phyloP scores from a whole-genome alignment of 2,113 vertebrate species.

The Todiramphus saurophagus region DNA sequence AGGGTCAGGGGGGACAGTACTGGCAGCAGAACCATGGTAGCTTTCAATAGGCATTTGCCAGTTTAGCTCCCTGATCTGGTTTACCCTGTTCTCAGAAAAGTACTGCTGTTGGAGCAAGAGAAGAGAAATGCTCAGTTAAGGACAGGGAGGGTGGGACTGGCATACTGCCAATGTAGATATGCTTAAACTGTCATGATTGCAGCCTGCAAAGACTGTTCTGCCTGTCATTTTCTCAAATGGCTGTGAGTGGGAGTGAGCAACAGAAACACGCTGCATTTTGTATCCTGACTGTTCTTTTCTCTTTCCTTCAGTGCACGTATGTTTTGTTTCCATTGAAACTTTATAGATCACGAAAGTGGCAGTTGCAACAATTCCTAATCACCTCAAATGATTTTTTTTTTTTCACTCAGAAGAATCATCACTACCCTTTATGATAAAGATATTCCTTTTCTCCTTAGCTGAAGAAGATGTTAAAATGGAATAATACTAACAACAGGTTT shows the following conservation, averaged over 20 bases:
- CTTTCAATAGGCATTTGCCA: background rate
- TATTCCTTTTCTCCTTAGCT: background rate
- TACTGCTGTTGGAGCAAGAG: background rate
- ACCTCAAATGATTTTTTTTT: background rate
- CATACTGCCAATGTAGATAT: background rate
- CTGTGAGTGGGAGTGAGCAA: constrained; percentile 54
- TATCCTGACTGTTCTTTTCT: constrained; percentile 59
- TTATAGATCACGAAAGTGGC: background rate
- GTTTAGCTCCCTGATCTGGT: background rate
- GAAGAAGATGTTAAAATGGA: background rate
- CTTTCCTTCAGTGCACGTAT: background rate
- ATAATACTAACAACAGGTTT: background rate
- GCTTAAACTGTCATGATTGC: background rate
- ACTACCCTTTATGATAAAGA: background rate
- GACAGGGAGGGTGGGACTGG: background rate
- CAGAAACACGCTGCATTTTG: constrained; percentile 38
- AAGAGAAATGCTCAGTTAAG: constrained; percentile 7
- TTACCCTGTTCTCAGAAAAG: background rate
- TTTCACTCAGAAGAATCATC: background rate
- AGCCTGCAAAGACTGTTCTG: constrained; percentile 26
- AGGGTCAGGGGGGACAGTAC: too few species aligned
- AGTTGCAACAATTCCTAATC: background rate
- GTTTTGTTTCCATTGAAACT: constrained; percentile 30
- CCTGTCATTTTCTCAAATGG: constrained; percentile 43
- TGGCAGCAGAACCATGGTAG: background rate